Base-by-base conservation (phyloP, 2,797 vertebrate species). In the Chlorospingus flavigularis region DNA sequence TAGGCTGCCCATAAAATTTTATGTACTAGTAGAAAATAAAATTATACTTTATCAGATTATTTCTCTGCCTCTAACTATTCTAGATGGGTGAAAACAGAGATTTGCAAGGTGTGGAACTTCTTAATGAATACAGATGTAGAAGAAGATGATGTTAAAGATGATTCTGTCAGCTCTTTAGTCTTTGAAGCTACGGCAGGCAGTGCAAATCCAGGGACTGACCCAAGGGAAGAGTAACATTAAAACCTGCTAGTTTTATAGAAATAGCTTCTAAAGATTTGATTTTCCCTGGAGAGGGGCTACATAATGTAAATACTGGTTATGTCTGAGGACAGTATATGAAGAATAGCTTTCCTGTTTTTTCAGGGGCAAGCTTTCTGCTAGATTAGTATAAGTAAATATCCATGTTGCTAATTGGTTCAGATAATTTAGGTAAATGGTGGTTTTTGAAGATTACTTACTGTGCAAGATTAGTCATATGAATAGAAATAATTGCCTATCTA, bases 31-130 rank as follows among this genome's bases (percentile, higher is more conserved):
- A 81, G 90, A 78, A 95, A 96, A 96, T 90, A 90, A 94, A 96
- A 95, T 95, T 95, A 87, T 43, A 75, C 75, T 93, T 96, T 94
- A 95, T 96, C 53, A 86, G 48, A 90, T 95, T 96, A 96, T 92
- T 92, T 86, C 72, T 94, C 51, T 94, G 95, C 91, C 89, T 95
- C 74, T 90, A 88, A 94, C 94, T 93, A 75, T 94, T 82, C 72
- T 72, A 81, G 45, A 74, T 87, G 73, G 23, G 72, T 83, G 37
- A 88, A 90, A 88, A 83, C 31, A 90, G 71, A 89, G 39, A 95
- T 96, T 90, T 96, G 65, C 33, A 94, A 95, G 71, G 71, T 88
- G 79, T 54, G 57, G 51, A 79, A 55, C 47, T 93, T 93, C 70
- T 47, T 96, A 95, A 96, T 81, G 85, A 91, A 75, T 63, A 77